A percentile compares a stretch with the other conserved stretches of the same genome.
Conservation (phyloP, 1,140 invertebrate species). For the Olivierus martensii region DNA sequence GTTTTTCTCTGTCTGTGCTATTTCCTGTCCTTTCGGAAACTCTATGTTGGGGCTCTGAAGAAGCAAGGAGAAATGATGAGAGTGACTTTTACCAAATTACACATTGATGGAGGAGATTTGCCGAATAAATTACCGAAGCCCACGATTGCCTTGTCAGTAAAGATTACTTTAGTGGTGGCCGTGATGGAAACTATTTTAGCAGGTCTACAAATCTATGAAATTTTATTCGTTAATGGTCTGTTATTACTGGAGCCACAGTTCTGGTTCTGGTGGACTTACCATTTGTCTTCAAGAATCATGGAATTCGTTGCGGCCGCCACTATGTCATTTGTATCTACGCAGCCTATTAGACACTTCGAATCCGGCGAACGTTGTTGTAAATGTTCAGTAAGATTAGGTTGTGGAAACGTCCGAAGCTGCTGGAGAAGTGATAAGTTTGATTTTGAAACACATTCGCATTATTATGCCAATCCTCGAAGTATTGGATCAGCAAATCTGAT, state of each 20-base stretch:
- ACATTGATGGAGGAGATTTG: conserved; percentile 21
- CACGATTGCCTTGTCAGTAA: conserved; percentile 56
- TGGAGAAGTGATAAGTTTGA: conserved; percentile 12
- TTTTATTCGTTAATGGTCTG: conserved; percentile 34
- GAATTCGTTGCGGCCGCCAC: conserved; percentile 65
- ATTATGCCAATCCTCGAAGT: conserved; percentile 15
- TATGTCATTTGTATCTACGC: conserved; percentile 63
- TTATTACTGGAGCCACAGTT: conserved; percentile 31
- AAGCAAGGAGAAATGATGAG: conserved; percentile 31
- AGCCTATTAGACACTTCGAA: conserved; percentile 23
- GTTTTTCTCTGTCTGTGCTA: conserved; percentile 66
- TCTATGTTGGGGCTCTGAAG: conserved; percentile 31
- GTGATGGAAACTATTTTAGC: conserved; percentile 66
- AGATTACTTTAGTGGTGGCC: conserved; percentile 69
- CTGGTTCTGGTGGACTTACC: conserved; percentile 82
- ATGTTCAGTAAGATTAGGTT: too few species aligned
- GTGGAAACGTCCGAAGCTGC: too few species aligned
- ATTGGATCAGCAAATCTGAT: conserved; percentile 5
- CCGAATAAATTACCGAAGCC: conserved; percentile 24
- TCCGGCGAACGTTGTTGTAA: too few species aligned
- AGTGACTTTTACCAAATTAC: conserved; percentile 28
- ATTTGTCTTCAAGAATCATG: conserved; percentile 62
- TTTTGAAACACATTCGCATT: conserved; percentile 17
- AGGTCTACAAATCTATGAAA: conserved; percentile 62
- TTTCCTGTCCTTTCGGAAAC: conserved; percentile 55